Conservation (phyloP, 2,113 vertebrate genomes). For the Erinaceus europaeus region DNA sequence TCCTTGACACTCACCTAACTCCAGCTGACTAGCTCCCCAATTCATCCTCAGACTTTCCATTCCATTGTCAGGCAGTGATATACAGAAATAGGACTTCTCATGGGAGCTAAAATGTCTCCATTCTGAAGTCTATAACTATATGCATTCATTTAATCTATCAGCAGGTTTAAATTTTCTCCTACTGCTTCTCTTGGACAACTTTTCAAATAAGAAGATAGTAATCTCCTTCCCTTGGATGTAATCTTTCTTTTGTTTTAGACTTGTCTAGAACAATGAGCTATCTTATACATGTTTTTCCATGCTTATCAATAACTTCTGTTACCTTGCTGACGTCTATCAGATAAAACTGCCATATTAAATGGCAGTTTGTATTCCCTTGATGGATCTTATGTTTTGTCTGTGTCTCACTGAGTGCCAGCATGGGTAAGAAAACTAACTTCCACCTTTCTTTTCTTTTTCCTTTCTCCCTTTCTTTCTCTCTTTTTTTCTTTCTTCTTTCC, state of each 20-base stretch:
- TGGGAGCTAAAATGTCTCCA: background rate
- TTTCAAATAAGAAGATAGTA: constrained; percentile 32
- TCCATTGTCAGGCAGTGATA: background rate
- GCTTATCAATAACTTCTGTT: constrained; percentile 33
- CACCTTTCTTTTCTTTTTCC: too few relatives aligned
- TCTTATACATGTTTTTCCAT: background rate
- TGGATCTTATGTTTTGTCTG: constrained; percentile 10
- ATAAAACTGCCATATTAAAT: background rate
- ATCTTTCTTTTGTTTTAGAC: constrained; percentile 22
- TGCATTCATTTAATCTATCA: constrained; percentile 6
- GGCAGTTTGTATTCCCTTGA: background rate
- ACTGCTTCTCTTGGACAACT: background rate
- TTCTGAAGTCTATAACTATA: constrained; percentile 37
- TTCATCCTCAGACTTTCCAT: background rate
- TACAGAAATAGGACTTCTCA: constrained; percentile 18
- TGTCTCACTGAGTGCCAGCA: background rate
- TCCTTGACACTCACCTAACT: background rate
- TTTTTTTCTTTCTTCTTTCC: too few relatives aligned
- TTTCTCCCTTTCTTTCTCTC: too few relatives aligned
- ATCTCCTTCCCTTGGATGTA: constrained; percentile 24
- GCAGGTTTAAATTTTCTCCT: constrained; percentile 27
- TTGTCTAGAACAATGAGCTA: constrained; percentile 1
- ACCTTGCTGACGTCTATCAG: background rate
- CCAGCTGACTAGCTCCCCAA: background rate
- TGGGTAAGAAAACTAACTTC: background rate